A percentile compares a stretch with the other conserved stretches of the same genome.
Conservation (phyloP, 2,888 invertebrate genomes). For the Drosophila crucigera region DNA sequence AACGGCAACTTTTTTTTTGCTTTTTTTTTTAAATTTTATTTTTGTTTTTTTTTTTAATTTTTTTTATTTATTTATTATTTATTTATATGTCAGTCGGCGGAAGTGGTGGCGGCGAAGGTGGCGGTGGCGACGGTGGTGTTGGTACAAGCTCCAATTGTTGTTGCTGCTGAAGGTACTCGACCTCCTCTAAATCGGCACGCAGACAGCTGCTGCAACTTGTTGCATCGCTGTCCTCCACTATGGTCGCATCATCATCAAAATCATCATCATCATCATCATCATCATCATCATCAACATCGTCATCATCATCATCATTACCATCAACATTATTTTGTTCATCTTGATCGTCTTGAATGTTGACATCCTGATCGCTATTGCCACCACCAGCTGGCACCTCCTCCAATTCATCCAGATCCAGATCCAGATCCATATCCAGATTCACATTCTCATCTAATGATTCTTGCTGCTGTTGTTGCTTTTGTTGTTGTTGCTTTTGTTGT, state of each 20-base stretch:
- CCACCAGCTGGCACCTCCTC: background rate
- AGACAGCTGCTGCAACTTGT: slow-evolving; percentile 71
- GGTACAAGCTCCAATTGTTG: slow-evolving; percentile 18
- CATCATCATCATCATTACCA: slow-evolving; percentile 1
- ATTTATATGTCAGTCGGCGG: slow-evolving; percentile 33
- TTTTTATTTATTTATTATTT: slow-evolving; percentile 1
- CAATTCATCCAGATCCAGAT: slow-evolving; percentile 19
- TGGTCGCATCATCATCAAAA: slow-evolving; percentile 64
- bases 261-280: slow-evolving; percentile 39
- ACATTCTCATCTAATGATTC: slow-evolving; percentile 19
- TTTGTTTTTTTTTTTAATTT: background rate
- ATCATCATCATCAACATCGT: background rate
- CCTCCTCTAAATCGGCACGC: slow-evolving; percentile 64
- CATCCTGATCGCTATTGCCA: slow-evolving; percentile 2
- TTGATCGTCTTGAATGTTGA: background rate
- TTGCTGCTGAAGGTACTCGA: slow-evolving; percentile 33
- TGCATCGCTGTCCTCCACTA: slow-evolving; percentile 72
- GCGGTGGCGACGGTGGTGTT: slow-evolving; percentile 24
- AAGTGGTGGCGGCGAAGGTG: slow-evolving; percentile 25
- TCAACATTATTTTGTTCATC: background rate
- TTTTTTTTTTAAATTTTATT: background rate
- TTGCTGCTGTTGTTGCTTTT: slow-evolving; percentile 5
- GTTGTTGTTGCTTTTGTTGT: background rate
- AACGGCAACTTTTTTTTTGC: slow-evolving; percentile 12
- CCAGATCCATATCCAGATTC: slow-evolving; percentile 19